A percentile compares a stretch with the other conserved stretches of the same genome.
Conservation (phyloP, 2,797 vertebrate genomes). For the Oreortyx pictus region DNA sequence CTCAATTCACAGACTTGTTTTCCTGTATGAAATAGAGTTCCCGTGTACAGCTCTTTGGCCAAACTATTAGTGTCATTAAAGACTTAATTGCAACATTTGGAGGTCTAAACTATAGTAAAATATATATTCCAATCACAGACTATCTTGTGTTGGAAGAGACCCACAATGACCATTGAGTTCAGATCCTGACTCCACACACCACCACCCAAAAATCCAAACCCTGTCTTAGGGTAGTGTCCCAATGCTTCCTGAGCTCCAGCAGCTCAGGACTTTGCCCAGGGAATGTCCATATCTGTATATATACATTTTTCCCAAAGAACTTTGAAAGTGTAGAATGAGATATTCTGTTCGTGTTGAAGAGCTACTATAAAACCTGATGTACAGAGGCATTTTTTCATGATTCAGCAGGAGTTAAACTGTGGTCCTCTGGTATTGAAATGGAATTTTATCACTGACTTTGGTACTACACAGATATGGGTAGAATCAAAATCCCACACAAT, state of each 20-base stretch:
- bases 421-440: neutral
- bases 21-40: neutral
- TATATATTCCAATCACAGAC: no score
- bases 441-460: neutral
- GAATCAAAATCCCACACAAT: neutral
- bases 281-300: fast-evolving
- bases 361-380: neutral
- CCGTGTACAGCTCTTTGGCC: neutral
- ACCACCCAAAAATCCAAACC: no score
- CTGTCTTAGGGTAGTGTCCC: no score
- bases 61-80: neutral
- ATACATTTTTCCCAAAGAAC: neutral
- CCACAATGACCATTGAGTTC: no score
- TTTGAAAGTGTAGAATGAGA: neutral
- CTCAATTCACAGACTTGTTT: neutral
- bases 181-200: no score
- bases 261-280: neutral
- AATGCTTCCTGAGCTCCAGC: no score
- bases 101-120: neutral
- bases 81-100: neutral
- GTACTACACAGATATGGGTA: neutral
- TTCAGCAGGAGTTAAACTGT: neutral
- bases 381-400: neutral
- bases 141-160: no score
- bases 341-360: neutral